These are phyloP conservation scores for Phyllotis vaccarum DNA, from an alignment of 2,797 vertebrate genomes.

Conservation along the genomic window DNA sequence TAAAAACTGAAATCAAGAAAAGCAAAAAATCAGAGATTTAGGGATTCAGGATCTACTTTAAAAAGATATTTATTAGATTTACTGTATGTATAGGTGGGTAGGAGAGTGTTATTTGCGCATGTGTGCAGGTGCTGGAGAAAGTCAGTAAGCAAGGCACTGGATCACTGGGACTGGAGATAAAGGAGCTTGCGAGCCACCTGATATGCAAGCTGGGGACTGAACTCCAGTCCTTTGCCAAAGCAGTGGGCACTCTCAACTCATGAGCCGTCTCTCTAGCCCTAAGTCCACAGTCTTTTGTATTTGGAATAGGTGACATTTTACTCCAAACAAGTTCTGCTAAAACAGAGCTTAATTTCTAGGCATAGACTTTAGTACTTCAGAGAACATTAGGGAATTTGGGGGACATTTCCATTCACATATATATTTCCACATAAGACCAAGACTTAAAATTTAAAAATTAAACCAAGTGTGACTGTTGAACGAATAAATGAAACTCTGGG, in stretches of 20 bases:
- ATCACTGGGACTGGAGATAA: neutral
- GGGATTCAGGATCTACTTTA: neutral
- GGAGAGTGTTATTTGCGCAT: neutral
- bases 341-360: slow-evolving; percentile 28
- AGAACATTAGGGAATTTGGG: neutral
- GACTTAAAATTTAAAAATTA: neutral
- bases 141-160: neutral
- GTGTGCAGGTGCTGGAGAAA: neutral
- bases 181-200: neutral
- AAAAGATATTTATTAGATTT: neutral
- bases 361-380: neutral
- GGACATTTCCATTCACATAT: neutral
- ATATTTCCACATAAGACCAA: slow-evolving; percentile 1
- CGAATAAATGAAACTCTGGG: too few relatives aligned
- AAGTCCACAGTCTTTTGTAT: slow-evolving; percentile 21
- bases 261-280: neutral
- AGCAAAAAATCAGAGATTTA: neutral
- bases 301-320: neutral
- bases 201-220: neutral
- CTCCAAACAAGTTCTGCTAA: slow-evolving; percentile 14
- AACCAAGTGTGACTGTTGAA: too few relatives aligned
- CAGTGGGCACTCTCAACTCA: neutral
- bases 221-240: neutral
- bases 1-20: slow-evolving; percentile 19
- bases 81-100: neutral